Percentiles rank a stretch among this genome's conserved stretches.
phyloP scores from a whole-genome alignment of 2,888 invertebrate species.

The Fragum whitleyi region DNA sequence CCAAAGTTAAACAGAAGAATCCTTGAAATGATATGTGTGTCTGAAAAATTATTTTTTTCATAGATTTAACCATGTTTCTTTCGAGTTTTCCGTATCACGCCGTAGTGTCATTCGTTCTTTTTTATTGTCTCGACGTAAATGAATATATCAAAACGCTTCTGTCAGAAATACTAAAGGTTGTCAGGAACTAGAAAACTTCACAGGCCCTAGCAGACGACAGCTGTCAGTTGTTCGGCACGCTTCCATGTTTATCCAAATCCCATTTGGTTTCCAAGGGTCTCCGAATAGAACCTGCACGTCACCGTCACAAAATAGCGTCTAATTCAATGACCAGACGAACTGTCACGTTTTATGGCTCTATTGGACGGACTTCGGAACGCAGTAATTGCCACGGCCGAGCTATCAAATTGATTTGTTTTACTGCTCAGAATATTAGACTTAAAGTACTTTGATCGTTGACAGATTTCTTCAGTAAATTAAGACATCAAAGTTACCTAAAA shows the following conservation, averaged over 20 bases:
- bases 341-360: slow-evolving; percentile 28
- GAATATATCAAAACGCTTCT: not conserved
- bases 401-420: slow-evolving; percentile 26
- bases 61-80: too few relatives aligned
- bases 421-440: slow-evolving; percentile 23
- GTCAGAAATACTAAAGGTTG: slow-evolving; percentile 11
- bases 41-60: too few relatives aligned
- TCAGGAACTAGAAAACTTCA: slow-evolving; percentile 11
- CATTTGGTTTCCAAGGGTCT: slow-evolving; percentile 23
- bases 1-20: too few relatives aligned
- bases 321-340: slow-evolving; percentile 28
- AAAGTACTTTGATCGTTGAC: slow-evolving; percentile 25
- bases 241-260: slow-evolving; percentile 32
- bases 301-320: slow-evolving; percentile 16
- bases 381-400: slow-evolving; percentile 22
- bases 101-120: too few relatives aligned
- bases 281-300: slow-evolving; percentile 28
- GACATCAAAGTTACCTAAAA: slow-evolving; percentile 7
- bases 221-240: slow-evolving; percentile 30
- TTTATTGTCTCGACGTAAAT: not conserved
- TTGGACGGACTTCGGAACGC: slow-evolving; percentile 20
- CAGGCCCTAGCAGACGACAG: slow-evolving; percentile 19
- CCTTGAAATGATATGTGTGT: too few relatives aligned
- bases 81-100: too few relatives aligned
- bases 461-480: slow-evolving; percentile 8